A percentile compares a stretch with the other conserved stretches of the same genome.
Evolutionary conservation across 2,888 invertebrate genomes (phyloP).

Genomic region (Carcina quercana): DNA sequence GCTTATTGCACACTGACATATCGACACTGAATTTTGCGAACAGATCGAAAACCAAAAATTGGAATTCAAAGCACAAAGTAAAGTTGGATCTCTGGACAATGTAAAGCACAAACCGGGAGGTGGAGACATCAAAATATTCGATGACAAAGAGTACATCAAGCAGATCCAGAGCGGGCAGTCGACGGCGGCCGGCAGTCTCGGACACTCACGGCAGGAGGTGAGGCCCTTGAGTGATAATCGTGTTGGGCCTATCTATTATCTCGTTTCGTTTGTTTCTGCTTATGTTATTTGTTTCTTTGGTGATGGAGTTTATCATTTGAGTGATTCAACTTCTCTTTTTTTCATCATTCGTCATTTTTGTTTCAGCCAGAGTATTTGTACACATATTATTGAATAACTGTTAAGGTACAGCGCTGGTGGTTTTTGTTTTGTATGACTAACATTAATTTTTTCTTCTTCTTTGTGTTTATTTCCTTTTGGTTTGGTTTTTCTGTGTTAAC

Average conservation of each 20-base stretch:
- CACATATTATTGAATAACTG: conserved; percentile 59
- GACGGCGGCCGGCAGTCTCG: conserved; percentile 50
- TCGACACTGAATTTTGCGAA: conserved; percentile 54
- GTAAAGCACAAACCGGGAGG: conserved; percentile 94
- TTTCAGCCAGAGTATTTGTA: conserved; percentile 72
- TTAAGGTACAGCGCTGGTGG: conserved; percentile 22
- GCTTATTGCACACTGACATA: conserved; percentile 3
- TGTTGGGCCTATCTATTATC: conserved; percentile 17
- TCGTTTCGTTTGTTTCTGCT: conserved; percentile 30
- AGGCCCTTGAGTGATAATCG: conserved; percentile 30
- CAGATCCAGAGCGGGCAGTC: conserved; percentile 76
- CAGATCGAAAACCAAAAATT: conserved; percentile 93
- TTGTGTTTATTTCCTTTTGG: conserved; percentile 16
- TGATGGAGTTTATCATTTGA: conserved; percentile 37
- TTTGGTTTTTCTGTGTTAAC: conserved; percentile 8
- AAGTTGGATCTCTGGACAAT: conserved; percentile 93
- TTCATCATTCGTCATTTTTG: conserved; percentile 39
- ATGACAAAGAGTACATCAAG: conserved; percentile 92
- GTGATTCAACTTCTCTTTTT: conserved; percentile 25
- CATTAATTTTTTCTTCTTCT: conserved; percentile 1
- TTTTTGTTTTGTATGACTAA: conserved; percentile 20
- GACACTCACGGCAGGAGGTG: conserved; percentile 68
- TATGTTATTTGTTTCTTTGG: conserved; percentile 24
- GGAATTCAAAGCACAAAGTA: conserved; percentile 94
- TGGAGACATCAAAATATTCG: conserved; percentile 94